Conservation (phyloP, 2,113 vertebrate genomes). For the Progne subis region DNA sequence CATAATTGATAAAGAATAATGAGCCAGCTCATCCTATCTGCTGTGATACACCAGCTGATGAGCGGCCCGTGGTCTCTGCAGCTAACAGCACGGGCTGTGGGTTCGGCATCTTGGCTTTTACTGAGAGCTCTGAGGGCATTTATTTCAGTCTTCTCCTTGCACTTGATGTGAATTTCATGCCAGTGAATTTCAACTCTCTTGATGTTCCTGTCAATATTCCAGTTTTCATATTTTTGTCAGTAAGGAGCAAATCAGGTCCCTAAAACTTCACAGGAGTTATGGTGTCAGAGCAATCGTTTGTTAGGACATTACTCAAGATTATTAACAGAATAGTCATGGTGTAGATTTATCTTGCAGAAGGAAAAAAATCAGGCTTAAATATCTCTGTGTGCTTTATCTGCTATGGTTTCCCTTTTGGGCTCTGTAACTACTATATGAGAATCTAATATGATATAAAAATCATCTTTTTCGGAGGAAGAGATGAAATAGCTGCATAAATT, state of each 20-base stretch:
- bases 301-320: background rate
- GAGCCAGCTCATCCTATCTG: background rate
- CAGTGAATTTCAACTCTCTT: background rate
- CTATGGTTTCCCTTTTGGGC: background rate
- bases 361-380: background rate
- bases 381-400: background rate
- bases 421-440: background rate
- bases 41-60: background rate
- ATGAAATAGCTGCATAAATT: background rate
- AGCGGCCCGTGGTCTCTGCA: background rate
- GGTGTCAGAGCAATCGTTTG: slow-evolving; percentile 16
- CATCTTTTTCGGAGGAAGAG: background rate
- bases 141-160: slow-evolving; percentile 65
- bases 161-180: background rate
- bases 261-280: background rate
- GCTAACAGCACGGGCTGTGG: slow-evolving; percentile 17
- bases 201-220: background rate
- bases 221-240: background rate
- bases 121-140: slow-evolving; percentile 69
- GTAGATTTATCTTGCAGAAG: background rate
- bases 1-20: slow-evolving; percentile 32
- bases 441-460: background rate
- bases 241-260: background rate
- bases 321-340: background rate
- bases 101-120: slow-evolving; percentile 75